Conservation (phyloP, 2,113 vertebrate genomes). For the Plecotus auritus region DNA sequence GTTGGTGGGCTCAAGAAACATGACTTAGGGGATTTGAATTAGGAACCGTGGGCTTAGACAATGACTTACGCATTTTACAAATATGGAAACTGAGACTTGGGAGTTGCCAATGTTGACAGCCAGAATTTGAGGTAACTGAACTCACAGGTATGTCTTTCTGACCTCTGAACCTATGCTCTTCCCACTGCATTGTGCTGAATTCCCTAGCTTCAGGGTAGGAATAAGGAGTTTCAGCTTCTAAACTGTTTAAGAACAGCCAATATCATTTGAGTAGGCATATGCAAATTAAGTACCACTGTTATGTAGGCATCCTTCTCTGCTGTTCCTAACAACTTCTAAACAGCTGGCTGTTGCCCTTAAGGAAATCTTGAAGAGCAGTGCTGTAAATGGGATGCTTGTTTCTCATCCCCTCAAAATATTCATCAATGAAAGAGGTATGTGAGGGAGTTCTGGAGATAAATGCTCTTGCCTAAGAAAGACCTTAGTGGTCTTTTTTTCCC, state of each 20-base stretch:
- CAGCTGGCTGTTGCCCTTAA: neutral
- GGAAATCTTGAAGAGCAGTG: neutral
- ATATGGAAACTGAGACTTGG: neutral
- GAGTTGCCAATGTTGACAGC: neutral
- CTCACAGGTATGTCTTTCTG: neutral
- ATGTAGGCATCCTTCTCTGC: neutral
- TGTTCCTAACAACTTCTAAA: neutral
- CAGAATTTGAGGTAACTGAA: neutral
- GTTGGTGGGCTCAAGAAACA: neutral
- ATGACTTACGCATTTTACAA: neutral
- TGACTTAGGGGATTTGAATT: neutral
- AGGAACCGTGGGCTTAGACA: neutral
- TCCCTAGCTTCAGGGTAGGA: neutral
- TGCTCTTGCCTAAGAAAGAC: neutral
- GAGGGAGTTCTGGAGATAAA: neutral
- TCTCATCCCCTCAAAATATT: slow-evolving; percentile 15
- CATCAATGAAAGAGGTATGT: neutral
- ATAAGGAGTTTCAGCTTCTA: neutral
- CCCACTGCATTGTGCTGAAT: neutral
- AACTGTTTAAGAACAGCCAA: neutral
- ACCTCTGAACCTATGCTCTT: neutral
- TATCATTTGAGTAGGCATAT: neutral
- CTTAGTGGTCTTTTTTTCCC: neutral
- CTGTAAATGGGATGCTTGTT: neutral
- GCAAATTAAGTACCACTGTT: slow-evolving; percentile 30